Conservation (phyloP, 2,113 vertebrate species). For the Ophiodon elongatus region DNA sequence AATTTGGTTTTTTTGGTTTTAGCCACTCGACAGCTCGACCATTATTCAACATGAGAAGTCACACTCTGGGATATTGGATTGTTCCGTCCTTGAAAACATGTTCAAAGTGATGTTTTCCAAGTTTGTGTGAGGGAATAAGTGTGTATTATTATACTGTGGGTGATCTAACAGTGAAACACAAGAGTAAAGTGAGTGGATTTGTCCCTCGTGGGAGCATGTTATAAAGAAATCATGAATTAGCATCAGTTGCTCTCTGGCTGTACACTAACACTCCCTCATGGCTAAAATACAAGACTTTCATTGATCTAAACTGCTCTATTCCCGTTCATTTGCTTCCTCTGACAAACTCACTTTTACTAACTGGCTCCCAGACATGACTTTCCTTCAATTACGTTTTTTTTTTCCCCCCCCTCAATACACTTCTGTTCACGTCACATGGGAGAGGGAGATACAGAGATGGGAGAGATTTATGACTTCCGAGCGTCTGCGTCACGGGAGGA, state of each 20-base stretch:
- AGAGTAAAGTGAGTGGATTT: neutral
- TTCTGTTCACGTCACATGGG: constrained; percentile 2
- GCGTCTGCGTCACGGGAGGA: neutral
- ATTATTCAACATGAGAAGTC: constrained; percentile 8
- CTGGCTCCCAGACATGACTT: neutral
- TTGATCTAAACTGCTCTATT: neutral
- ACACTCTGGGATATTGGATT: constrained; percentile 22
- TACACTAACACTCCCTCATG: neutral
- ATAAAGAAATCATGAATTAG: neutral
- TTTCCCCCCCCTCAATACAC: neutral
- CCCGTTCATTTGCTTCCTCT: neutral
- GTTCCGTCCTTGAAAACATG: constrained; percentile 5
- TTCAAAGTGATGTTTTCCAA: constrained; percentile 6
- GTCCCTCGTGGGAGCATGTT: neutral
- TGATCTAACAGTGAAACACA: neutral
- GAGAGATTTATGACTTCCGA: neutral
- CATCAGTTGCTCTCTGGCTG: neutral
- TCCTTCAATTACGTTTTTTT: neutral
- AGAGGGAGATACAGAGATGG: neutral
- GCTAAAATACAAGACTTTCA: neutral
- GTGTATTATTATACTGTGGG: neutral
- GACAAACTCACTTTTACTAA: neutral
- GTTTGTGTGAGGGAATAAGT: neutral
- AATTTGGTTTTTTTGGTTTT: constrained; percentile 27
- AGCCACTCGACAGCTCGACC: constrained; percentile 17